Conservation (phyloP, 2,888 invertebrate genomes). For the Erynnis tages region DNA sequence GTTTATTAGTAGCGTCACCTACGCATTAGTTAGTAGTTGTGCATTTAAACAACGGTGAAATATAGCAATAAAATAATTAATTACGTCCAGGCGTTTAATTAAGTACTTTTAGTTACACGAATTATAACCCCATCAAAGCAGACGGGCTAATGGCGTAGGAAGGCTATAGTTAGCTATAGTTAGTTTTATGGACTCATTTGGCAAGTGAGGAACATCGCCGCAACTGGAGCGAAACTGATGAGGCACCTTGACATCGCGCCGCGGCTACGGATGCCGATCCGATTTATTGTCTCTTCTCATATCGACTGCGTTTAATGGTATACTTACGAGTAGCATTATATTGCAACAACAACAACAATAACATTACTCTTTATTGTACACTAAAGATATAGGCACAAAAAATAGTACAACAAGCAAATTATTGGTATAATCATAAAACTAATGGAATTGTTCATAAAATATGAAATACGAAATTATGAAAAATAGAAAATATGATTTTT, state of each 20-base stretch:
- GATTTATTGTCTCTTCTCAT: conserved; percentile 40
- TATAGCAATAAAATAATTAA: conserved; percentile 6
- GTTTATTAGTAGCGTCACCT: no score
- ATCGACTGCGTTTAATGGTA: conserved; percentile 26
- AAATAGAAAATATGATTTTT: no score
- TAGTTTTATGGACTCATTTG: conserved; percentile 38
- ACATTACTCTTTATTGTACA: no score
- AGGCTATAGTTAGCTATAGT: conserved; percentile 19
- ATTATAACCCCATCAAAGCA: conserved; percentile 4
- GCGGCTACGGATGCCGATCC: conserved; percentile 38
- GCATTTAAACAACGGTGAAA: no score
- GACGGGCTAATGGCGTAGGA: conserved; percentile 13
- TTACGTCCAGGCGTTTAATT: conserved; percentile 1
- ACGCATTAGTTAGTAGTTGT: no score
- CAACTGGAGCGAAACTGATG: conserved; percentile 55
- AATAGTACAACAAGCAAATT: no score
- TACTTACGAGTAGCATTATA: conserved; percentile 1
- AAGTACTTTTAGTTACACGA: conserved; percentile 4
- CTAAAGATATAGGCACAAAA: no score
- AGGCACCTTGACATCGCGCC: conserved; percentile 37
- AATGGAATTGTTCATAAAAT: no score
- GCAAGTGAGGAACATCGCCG: conserved; percentile 45
- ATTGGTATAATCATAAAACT: no score
- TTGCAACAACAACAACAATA: background rate
- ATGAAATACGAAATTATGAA: no score